Conservation (phyloP, 2,888 invertebrate species). For the Pseudococcus longispinus region DNA sequence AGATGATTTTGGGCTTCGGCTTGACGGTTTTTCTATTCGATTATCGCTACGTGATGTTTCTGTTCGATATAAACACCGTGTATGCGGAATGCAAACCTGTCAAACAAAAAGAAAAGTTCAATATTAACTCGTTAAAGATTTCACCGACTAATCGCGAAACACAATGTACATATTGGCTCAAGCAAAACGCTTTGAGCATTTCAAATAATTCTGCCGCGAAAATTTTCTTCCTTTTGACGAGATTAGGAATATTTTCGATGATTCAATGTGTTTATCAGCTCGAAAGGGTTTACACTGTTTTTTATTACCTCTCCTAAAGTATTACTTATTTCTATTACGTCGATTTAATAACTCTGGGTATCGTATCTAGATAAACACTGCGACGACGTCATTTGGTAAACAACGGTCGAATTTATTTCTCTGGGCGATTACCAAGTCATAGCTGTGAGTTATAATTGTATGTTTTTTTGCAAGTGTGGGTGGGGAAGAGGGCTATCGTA, state of each 20-base stretch:
- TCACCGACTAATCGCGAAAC: not conserved
- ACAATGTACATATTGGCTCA: not conserved
- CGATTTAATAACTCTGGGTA: not conserved
- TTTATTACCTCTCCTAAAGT: not conserved
- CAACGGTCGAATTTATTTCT: not conserved
- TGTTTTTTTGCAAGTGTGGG: not conserved
- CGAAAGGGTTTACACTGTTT: not conserved
- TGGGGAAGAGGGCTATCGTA: no score
- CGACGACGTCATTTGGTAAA: not conserved
- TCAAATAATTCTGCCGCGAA: not conserved
- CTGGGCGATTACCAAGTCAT: not conserved
- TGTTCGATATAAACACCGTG: slow-evolving; percentile 18
- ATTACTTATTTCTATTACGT: not conserved
- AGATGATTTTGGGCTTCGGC: slow-evolving; percentile 33
- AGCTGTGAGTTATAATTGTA: not conserved
- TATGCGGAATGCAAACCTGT: slow-evolving; percentile 37
- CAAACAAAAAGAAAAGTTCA: not conserved
- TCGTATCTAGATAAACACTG: not conserved
- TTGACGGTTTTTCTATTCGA: slow-evolving; percentile 27
- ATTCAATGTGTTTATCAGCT: not conserved
- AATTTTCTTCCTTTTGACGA: not conserved
- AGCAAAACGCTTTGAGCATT: not conserved
- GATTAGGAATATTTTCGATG: not conserved
- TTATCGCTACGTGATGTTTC: slow-evolving; percentile 34
- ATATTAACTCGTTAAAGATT: not conserved